Evolutionary conservation across 2,888 invertebrate genomes (phyloP).

Genomic region (Linnaemya tessellans): DNA sequence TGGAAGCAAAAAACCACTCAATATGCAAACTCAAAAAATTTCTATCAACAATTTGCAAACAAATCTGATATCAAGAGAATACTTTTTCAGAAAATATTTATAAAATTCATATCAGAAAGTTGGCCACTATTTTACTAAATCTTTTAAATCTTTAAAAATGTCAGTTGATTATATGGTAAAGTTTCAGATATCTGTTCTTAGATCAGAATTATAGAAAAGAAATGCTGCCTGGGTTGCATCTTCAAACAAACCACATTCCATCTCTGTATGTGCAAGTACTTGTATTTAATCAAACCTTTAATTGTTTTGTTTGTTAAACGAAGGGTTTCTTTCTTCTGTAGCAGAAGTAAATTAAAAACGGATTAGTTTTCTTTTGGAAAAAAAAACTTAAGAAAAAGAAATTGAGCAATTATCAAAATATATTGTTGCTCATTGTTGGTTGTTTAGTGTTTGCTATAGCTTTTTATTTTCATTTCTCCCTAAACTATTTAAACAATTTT

Average conservation of each 20-base stretch:
- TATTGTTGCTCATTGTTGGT: slow-evolving; percentile 64
- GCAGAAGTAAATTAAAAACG: slow-evolving; percentile 70
- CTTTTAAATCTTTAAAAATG: too few relatives aligned
- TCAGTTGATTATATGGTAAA: too few relatives aligned
- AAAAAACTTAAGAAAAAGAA: slow-evolving; percentile 55
- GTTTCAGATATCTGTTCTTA: too few relatives aligned
- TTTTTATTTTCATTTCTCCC: slow-evolving; percentile 24
- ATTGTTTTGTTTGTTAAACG: slow-evolving; percentile 27
- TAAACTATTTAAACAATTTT: not conserved
- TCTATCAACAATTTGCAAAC: too few relatives aligned
- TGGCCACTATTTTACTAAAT: too few relatives aligned
- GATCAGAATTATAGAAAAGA: not conserved
- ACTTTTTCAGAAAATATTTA: too few relatives aligned
- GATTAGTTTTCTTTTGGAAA: slow-evolving; percentile 64
- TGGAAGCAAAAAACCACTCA: too few relatives aligned
- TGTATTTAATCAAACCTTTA: slow-evolving; percentile 39
- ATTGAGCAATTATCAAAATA: slow-evolving; percentile 70
- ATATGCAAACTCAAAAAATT: too few relatives aligned
- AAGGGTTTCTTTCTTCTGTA: slow-evolving; percentile 24
- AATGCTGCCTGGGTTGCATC: slow-evolving; percentile 20
- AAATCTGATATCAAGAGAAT: too few relatives aligned
- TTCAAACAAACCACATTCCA: slow-evolving; percentile 23
- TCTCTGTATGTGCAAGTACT: slow-evolving; percentile 13
- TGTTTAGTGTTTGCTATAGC: slow-evolving; percentile 45
- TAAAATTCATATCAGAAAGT: too few relatives aligned